Conservation (phyloP, 2,888 invertebrate species). For the Pristionchus maxplancki region DNA sequence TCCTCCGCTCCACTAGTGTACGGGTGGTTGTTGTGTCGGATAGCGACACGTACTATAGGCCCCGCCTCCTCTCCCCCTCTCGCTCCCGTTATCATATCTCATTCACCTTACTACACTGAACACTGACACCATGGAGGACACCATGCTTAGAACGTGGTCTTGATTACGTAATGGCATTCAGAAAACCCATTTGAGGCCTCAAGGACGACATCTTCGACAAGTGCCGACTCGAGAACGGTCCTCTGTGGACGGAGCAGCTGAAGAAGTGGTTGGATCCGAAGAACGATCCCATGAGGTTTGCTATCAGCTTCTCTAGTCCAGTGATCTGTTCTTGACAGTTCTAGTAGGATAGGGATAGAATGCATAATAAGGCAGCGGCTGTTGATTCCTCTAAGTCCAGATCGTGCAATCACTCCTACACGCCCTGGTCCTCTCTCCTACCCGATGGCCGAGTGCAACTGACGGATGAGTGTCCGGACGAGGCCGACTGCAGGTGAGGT, state of each 20-base stretch:
- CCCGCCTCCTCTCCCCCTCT: too few relatives aligned
- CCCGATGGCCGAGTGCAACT: not conserved
- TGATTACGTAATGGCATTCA: not conserved
- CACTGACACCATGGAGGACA: not conserved
- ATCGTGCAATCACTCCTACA: not conserved
- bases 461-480: not conserved
- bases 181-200: not conserved
- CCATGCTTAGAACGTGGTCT: not conserved
- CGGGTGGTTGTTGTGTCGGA: too few relatives aligned
- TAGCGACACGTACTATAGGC: too few relatives aligned
- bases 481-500: not conserved
- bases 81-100: too few relatives aligned
- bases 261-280: not conserved
- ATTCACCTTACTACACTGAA: not conserved
- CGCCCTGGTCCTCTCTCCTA: not conserved
- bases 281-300: not conserved
- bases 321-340: too few relatives aligned
- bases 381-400: not conserved
- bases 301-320: not conserved
- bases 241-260: not conserved
- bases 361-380: too few relatives aligned
- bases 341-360: not conserved
- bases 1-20: too few relatives aligned
- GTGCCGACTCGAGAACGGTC: not conserved
- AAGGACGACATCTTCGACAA: constrained; percentile 32